phyloP scores from a whole-genome alignment of 1,140 invertebrate species.

The Leguminivora glycinivorella region DNA sequence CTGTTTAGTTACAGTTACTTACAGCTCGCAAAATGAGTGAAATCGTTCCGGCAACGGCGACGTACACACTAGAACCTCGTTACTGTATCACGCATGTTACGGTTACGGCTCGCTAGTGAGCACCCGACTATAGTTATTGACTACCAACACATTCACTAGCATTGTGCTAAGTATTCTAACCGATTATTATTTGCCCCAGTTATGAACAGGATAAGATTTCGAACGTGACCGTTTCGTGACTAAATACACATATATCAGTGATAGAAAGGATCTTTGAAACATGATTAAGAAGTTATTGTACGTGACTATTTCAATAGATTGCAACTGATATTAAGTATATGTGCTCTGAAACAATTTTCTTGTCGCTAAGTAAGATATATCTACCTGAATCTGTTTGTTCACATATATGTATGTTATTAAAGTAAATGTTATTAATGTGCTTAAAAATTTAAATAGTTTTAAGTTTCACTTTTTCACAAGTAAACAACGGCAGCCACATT shows the following conservation, averaged over 20 bases:
- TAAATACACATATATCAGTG: conserved; percentile 38
- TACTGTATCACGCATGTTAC: too few species aligned
- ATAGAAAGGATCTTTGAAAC: background rate
- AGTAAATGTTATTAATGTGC: too few species aligned
- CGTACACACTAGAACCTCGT: too few species aligned
- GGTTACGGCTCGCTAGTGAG: too few species aligned
- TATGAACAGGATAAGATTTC: background rate
- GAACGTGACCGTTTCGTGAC: conserved; percentile 42
- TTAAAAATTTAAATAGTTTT: too few species aligned
- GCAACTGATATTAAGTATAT: background rate
- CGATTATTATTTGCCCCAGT: background rate
- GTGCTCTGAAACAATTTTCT: too few species aligned
- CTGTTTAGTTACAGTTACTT: too few species aligned
- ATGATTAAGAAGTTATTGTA: background rate
- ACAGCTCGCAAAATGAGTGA: too few species aligned
- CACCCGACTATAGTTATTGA: background rate
- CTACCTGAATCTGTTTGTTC: background rate
- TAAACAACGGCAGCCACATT: background rate
- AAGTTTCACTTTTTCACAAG: background rate
- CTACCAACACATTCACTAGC: background rate
- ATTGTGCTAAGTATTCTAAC: background rate
- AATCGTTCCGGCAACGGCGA: too few species aligned
- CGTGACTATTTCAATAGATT: background rate
- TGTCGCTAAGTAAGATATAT: background rate
- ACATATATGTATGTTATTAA: too few species aligned